A percentile compares a stretch with the other conserved stretches of the same genome.
Conservation (phyloP, 2,113 vertebrate genomes). For the Scortum barcoo region DNA sequence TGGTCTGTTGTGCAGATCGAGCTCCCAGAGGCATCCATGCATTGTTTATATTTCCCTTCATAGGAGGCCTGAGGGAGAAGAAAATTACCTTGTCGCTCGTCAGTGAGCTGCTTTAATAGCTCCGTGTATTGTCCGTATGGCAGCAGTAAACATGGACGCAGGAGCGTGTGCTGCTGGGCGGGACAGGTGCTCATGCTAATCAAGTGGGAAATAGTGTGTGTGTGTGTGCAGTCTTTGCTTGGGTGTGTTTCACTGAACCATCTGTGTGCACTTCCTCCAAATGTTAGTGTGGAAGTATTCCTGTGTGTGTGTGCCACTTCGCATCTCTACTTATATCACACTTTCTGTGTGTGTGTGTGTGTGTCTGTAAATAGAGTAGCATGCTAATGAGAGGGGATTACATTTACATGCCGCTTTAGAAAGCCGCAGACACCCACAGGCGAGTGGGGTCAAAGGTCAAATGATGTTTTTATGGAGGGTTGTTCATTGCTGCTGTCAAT, state of each 20-base stretch:
- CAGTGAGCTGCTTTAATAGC: constrained; percentile 41
- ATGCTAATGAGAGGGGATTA: constrained; percentile 11
- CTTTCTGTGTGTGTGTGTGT: constrained; percentile 11
- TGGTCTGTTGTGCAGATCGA: neutral
- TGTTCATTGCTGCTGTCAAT: constrained; percentile 20
- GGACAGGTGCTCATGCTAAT: constrained; percentile 51
- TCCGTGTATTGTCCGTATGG: constrained; percentile 37
- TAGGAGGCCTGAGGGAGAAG: constrained; percentile 50
- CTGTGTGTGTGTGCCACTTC: constrained; percentile 1
- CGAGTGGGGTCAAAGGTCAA: constrained; percentile 41
- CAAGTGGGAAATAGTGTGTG: constrained; percentile 5
- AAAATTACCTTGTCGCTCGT: constrained; percentile 60
- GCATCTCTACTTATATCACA: constrained; percentile 4
- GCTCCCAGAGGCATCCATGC: constrained; percentile 28
- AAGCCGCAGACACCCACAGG: neutral
- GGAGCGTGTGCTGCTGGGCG: constrained; percentile 16
- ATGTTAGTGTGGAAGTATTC: neutral
- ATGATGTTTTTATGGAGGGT: constrained; percentile 12
- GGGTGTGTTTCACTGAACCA: constrained; percentile 1
- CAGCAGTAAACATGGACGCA: constrained; percentile 53
- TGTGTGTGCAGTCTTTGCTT: neutral
- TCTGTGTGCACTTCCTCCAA: constrained; percentile 16
- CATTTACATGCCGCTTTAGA: constrained; percentile 15
- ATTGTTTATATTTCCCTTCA: constrained; percentile 49
- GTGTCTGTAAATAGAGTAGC: neutral